These are phyloP conservation scores for Clunio marinus DNA, from an alignment of 2,888 invertebrate species.

Conservation along the genomic window DNA sequence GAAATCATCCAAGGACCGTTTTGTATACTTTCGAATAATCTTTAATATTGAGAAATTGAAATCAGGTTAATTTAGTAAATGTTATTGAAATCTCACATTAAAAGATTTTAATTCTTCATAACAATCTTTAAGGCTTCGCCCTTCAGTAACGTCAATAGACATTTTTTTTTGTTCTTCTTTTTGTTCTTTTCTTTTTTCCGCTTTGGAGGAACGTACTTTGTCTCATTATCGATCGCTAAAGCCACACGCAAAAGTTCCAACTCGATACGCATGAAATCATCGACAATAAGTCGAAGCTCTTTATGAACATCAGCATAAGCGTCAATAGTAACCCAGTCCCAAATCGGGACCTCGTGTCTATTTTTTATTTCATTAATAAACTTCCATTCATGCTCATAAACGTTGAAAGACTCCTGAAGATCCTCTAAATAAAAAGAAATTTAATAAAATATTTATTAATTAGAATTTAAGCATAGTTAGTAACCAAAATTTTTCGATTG, in stretches of 20 bases:
- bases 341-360: constrained; percentile 46
- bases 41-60: constrained; percentile 36
- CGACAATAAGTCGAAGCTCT: constrained; percentile 55
- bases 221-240: constrained; percentile 48
- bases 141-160: constrained; percentile 57
- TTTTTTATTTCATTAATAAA: constrained; percentile 48
- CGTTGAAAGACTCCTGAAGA: constrained; percentile 44
- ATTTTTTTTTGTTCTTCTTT: constrained; percentile 45
- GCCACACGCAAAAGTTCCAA: constrained; percentile 50
- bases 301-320: constrained; percentile 54
- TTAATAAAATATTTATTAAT: constrained; percentile 31
- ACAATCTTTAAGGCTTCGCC: constrained; percentile 58
- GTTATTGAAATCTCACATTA: constrained; percentile 36
- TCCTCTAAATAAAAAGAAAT: constrained; percentile 22
- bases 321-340: constrained; percentile 50
- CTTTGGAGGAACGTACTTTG: constrained; percentile 44
- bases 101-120: constrained; percentile 59
- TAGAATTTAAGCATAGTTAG: constrained; percentile 42
- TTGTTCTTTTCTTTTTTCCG: constrained; percentile 43
- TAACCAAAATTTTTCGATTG: constrained; percentile 5
- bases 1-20: constrained; percentile 57
- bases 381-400: constrained; percentile 47
- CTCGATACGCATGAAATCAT: constrained; percentile 51
- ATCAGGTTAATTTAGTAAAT: neutral
- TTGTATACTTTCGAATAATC: constrained; percentile 59